These are phyloP conservation scores for Meloidogyne hapla DNA, from an alignment of 1,140 invertebrate genomes.

Conservation along the genomic window DNA sequence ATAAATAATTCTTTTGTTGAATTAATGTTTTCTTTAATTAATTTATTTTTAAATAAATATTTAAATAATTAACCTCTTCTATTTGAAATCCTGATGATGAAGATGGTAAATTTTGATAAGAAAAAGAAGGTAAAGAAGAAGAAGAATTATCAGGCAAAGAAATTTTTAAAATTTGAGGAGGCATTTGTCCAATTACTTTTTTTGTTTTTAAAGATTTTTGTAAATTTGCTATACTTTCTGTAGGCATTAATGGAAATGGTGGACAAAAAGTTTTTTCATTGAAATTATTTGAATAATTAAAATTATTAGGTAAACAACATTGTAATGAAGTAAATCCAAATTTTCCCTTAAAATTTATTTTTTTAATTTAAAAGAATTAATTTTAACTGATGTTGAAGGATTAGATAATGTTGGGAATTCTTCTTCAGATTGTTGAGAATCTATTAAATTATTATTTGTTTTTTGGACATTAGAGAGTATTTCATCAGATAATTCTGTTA, in stretches of 20 bases:
- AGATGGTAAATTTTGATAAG: not conserved
- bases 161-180: not conserved
- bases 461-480: not conserved
- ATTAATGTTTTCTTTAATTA: not conserved
- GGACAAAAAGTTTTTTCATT: not conserved
- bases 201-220: not conserved
- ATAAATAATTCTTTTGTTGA: not conserved
- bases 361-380: not conserved
- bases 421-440: not conserved
- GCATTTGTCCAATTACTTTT: not conserved
- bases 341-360: not conserved
- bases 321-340: not conserved
- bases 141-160: not conserved
- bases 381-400: not conserved
- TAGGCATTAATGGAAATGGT: not conserved
- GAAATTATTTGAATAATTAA: not conserved
- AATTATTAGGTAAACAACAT: too few relatives aligned
- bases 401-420: not conserved
- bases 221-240: not conserved
- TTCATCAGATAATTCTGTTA: not conserved
- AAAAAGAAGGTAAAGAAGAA: not conserved
- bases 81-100: too few relatives aligned
- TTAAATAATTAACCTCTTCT: too few relatives aligned
- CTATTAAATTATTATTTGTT: not conserved
- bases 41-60: too few relatives aligned